Evolutionary conservation across 2,797 vertebrate genomes (phyloP), one percentile per base, ranked within the genome.

Genomic region (Cyclopterus lumpus): DNA sequence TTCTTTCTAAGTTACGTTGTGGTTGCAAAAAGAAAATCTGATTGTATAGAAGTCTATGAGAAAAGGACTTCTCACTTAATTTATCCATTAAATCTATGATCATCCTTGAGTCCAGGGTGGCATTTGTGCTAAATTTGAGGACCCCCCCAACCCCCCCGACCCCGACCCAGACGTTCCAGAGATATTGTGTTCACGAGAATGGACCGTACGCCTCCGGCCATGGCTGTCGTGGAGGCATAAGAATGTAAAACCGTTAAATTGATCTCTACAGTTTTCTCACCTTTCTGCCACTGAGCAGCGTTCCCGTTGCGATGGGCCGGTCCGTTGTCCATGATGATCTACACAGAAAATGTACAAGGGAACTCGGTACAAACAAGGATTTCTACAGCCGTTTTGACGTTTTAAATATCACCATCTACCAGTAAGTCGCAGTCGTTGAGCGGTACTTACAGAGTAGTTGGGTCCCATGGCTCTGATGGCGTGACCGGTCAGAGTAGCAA

Each of bases 281-380:
- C 95, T 91, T 90, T 93, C 82, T 96, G 95, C 94, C 94, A 95
- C 81, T 88, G 71, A 61, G 85, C 72, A 61, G 94, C 94, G 4
- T 92, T 96, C 7, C 70, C 49, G 8, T 48, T 66, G 34, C 80
- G 84, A 20, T 86, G 93, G 26, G 95, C 95, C 0, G 94, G 91
- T n/a, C 95, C 95, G 2, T 96, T 96, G 82, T 96, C 95, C 95
- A 96, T 93, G 78, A 96, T 95, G 77, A 96, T 95, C 95, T 96
- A 60, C 14, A 62, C 66, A 54, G 8, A 82, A 8, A 85, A 7
- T 49, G 7, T 4, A 24, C 14, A 61, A 42, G 7, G 3, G 22
- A 40, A 42, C 36, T 61, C 59, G 15, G 36, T 3, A 26, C 22
- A 51, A 38, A 62, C 15, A 2, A 12, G 7, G 3, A 20, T 32